Evolutionary conservation across 2,888 invertebrate genomes (phyloP), one percentile per base, ranked within the genome.

Genomic region (Drosophila lutescens): DNA sequence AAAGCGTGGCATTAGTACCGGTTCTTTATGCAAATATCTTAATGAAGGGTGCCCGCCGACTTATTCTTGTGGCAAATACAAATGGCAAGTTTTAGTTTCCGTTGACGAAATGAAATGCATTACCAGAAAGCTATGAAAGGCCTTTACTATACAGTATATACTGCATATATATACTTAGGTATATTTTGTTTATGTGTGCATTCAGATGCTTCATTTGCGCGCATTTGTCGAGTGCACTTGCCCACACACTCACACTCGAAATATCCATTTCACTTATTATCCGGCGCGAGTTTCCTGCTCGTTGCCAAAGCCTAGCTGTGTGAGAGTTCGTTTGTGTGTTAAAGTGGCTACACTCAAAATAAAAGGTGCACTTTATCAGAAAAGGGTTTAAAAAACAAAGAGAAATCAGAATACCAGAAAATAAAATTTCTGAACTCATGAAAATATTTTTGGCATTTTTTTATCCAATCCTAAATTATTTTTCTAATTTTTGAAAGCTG

Each of bases 211-310:
- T 80, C 80, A 83, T 78, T 83, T 82, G 70, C 49, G 73, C 67
- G 50, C 78, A 78, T 69, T 79, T 83, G 79, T 82, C 75, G 72
- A 85, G 83, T 57, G 67, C 72, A 74, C 74, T 68, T 62, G 46
- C 53, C 55, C 65, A 66, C 74, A 34, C 61, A 54, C 51, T 61
- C 68, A 55, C 71, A 50, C 69, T 65, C 66, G 62, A 57, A 78
- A 81, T 86, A 81, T 86, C 79, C 81, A 86, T 82, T 82, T 84
- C 86, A 79, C 76, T 79, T 82, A 82, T 82, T 86, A 82, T 82
- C 86, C 86, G 86, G 86, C 76, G 78, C 69, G 77, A 79, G 69
- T 74, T 83, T 83, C 84, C 79, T 86, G 83, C 65, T 15, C 38
- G 50, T 30, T 46, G 51, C 58, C 32, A 68, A 32, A 51, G 51